Base-by-base conservation (phyloP, 2,888 invertebrate genomes). In the Cryptocheilus praepositus region DNA sequence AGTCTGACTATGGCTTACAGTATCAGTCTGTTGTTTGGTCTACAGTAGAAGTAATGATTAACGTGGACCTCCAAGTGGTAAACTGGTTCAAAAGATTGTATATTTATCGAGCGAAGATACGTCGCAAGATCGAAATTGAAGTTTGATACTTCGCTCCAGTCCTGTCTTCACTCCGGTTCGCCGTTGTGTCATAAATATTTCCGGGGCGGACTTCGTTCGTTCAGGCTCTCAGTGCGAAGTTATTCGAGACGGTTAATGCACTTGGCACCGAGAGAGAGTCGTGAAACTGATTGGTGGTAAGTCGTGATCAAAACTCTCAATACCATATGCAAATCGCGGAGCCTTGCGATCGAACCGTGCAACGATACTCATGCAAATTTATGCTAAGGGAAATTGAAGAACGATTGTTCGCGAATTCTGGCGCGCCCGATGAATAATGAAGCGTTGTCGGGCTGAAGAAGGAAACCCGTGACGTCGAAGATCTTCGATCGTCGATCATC, bases 301-400 rank as follows among this genome's bases (percentile, higher is more conserved):
- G 51, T 52, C 46, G 13, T 22, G 53, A 21, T 46, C 45, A 49
- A 62, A 45, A 57, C 49, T 61, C 55, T 55, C 64, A 56, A 68
- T 53, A 68, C 44, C 18, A 70, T 66, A 77, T 77, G 77, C 70
- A 75, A 76, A 81, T 77, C 68, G 67, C n/a, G 49, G 18, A 49
- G 49, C 51, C 55, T 64, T 70, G 68, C 70, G 69, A 75, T 73
- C 59, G 70, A 64, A 53, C 55, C 68, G 58, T 46, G 56, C 43
- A 57, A 67, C 66, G 73, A 61, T 67, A 70, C 67, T 74, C 75
- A 83, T 83, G 83, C 76, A 83, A 82, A 82, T 83, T 76, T 81
- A 81, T 83, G 82, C 77, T 77, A 76, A 79, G 62, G 73, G 64
- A 77, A 80, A 81, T 76, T 73, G 79, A 77, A 73, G 74, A 73